These are phyloP conservation scores for Loriculus beryllinus DNA, from an alignment of 2,797 vertebrate genomes.

Conservation along the genomic window DNA sequence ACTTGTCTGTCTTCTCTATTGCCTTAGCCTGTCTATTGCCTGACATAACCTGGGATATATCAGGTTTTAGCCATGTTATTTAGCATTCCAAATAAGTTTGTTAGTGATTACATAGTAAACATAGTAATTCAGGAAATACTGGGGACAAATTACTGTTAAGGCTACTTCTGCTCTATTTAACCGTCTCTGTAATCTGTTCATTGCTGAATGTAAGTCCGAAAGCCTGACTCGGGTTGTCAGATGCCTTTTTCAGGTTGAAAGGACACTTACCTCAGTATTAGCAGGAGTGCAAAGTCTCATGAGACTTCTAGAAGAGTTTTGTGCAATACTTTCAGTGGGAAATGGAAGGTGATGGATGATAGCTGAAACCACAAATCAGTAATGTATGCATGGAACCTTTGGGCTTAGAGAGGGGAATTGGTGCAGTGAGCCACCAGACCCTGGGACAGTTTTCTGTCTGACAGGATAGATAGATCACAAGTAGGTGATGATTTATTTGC, in stretches of 20 bases:
- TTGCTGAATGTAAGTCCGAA: neutral
- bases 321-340: neutral
- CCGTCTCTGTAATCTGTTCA: neutral
- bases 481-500: slow-evolving; percentile 32
- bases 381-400: neutral
- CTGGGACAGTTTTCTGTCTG: slow-evolving; percentile 14
- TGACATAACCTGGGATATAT: neutral
- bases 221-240: neutral
- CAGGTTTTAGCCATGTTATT: neutral
- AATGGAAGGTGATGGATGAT: neutral
- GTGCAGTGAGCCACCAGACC: neutral
- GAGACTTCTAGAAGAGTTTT: neutral
- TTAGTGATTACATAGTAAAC: neutral
- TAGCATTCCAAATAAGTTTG: neutral
- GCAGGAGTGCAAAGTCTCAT: neutral
- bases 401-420: neutral
- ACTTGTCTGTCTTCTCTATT: neutral
- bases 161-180: neutral
- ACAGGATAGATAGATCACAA: neutral
- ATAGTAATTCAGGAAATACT: neutral
- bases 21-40: neutral
- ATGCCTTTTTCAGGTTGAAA: neutral
- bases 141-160: neutral
- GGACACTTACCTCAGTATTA: neutral
- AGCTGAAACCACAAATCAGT: neutral